phyloP scores from a whole-genome alignment of 1,140 invertebrate species.

The Octopus bimaculoides region DNA sequence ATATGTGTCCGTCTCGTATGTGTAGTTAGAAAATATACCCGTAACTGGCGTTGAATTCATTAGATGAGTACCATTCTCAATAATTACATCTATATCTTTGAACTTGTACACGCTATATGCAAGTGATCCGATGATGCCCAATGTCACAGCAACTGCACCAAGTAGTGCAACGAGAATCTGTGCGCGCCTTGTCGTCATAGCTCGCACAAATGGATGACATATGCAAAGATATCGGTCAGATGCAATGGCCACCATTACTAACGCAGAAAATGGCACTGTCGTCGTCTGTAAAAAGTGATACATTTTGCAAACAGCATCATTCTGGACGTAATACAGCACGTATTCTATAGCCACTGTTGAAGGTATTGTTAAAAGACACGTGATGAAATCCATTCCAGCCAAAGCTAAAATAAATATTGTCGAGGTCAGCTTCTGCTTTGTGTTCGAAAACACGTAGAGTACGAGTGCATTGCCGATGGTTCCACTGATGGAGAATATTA shows the following conservation, averaged over 20 bases:
- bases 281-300: slow-evolving; percentile 47
- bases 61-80: not conserved
- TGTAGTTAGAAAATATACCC: not conserved
- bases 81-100: not conserved
- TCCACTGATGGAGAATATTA: slow-evolving; percentile 40
- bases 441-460: slow-evolving; percentile 47
- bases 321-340: slow-evolving; percentile 25
- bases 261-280: slow-evolving; percentile 46
- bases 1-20: not conserved
- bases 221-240: slow-evolving; percentile 51
- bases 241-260: slow-evolving; percentile 51
- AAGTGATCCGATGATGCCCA: slow-evolving; percentile 39
- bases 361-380: slow-evolving; percentile 44
- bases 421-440: slow-evolving; percentile 45
- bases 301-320: slow-evolving; percentile 44
- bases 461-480: slow-evolving; percentile 50
- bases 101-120: slow-evolving; percentile 29
- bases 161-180: slow-evolving; percentile 39
- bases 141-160: slow-evolving; percentile 30
- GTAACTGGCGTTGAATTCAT: not conserved
- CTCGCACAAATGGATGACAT: slow-evolving; percentile 44
- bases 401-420: slow-evolving; percentile 49
- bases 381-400: slow-evolving; percentile 44
- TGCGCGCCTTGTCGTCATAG: slow-evolving; percentile 44
- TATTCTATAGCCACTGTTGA: slow-evolving; percentile 44